Evolutionary conservation across 1,140 invertebrate species (phyloP), one percentile per base, ranked within the genome.

Genomic region (Physella acuta): DNA sequence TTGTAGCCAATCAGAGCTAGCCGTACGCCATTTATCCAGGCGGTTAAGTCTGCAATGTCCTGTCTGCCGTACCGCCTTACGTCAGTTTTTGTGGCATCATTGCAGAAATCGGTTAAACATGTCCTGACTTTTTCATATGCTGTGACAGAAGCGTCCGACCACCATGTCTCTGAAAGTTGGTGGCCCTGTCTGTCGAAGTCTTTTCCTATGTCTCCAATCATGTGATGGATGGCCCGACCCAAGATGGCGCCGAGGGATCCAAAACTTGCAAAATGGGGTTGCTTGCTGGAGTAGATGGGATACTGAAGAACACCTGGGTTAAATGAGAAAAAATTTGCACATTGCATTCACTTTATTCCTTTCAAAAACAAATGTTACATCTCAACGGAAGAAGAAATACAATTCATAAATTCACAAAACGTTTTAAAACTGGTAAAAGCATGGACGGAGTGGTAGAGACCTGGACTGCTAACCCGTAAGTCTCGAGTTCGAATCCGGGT

Each of bases 221-320:
- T 53, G 68, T 74, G 63, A 26, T 77, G 70, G 1, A 77, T n/a
- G 67, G 71, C 71, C 16, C 74, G 71, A 0, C 69, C 77, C 2
- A 79, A 26, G 11, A 76, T 44, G 24, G 70, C 49, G n/a, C 78
- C 78, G 30, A 79, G 31, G 1, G 75, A 72, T 2, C 76, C 78
- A 63, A 77, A 79, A 30, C 71, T 75, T 26, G 72, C 39, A 71
- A 64, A 74, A 44, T 75, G 71, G 1, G 75, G 76, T 26, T 71
- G 60, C n/a, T 70, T 55, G 36, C 64, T 66, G 17, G 58, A 62
- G 63, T 77, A 79, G 44, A 79, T 51, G 3, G 78, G 78, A 20
- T 73, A 76, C 73, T 81, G 80, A 4, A 82, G 69, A 31, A 78
- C 66, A 11, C 78, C 80, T 56, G 79, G 53, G 49, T 30, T 58